Conservation (phyloP, 2,888 invertebrate species). For the Nemurella pictetii region DNA sequence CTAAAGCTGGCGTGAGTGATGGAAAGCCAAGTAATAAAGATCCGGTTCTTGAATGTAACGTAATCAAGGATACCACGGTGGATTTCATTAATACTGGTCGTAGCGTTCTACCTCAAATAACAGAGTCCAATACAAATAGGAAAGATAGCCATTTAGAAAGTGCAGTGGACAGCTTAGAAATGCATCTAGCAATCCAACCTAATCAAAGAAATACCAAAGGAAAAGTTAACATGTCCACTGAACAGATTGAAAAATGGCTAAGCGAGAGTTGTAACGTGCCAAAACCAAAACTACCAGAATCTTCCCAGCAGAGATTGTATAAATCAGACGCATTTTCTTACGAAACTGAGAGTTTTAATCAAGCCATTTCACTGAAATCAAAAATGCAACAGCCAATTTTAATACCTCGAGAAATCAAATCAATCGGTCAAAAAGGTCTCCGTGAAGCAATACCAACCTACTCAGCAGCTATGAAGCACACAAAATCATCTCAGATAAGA, state of each 20-base stretch:
- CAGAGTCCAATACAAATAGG: background rate
- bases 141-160: background rate
- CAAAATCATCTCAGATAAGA: background rate
- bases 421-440: background rate
- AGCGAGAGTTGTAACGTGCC: slow-evolving; percentile 56
- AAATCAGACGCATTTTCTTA: background rate
- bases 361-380: background rate
- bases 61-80: background rate
- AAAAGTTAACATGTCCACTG: slow-evolving; percentile 70
- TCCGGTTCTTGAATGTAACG: background rate
- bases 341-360: background rate
- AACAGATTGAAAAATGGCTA: slow-evolving; percentile 70
- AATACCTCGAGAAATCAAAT: background rate
- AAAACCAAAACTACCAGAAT: slow-evolving; percentile 9
- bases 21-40: background rate
- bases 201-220: slow-evolving; percentile 47
- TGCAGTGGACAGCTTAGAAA: background rate
- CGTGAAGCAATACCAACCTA: background rate
- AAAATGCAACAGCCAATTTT: background rate
- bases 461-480: background rate
- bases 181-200: background rate
- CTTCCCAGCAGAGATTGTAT: slow-evolving; percentile 6
- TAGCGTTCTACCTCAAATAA: background rate
- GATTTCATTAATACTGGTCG: background rate
- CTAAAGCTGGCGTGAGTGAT: background rate